Evolutionary conservation across 2,797 vertebrate species (phyloP), one percentile per base, ranked within the genome.

Genomic region (Pitangus sulphuratus): DNA sequence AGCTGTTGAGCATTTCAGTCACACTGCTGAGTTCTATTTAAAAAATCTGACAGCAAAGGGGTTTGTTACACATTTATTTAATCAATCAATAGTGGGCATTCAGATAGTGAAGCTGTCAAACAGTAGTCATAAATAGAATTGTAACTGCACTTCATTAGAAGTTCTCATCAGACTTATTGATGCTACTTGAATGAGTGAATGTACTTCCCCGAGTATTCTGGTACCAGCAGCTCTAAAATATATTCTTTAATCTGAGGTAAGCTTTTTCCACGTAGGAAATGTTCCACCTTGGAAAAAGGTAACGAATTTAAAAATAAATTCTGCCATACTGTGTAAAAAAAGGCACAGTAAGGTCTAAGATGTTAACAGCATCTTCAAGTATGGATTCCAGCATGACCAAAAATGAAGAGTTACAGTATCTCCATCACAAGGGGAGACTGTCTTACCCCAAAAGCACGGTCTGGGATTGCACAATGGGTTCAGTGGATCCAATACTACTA

Each of bases 11-110:
- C 8, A 44, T 72, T 94, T 95, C 84, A 86, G 91, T 79, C 93
- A 76, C 58, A 89, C 95, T 97, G 85, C 75, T 92, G 94, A 93
- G 84, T 94, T 96, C 94, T 96, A 30, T 94, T 97, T 81, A 3
- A 84, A 64, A 78, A 87, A 84, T 93, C 76, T 95, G 93, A 96
- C 93, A 97, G 93, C 84, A 80, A 83, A 96, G 42, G 83, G 24
- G 71, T 72, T 96, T 95, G 84, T 42, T 96, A 95, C 87, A 95
- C 71, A 68, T 86, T 86, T 93, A 80, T 5, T 51, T 65, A 66
- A 86, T 95, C 96, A 95, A 87, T 90, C 87, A 95, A 33, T 79
- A 90, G 83, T 68, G 79, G 47, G 51, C 91, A 95, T 97, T 97
- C 88, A 85, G 82, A 83, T 39, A 77, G 40, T 48, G 75, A 54